Percentiles rank a stretch among this genome's conserved stretches.
Conservation (phyloP, 2,113 vertebrate species). For the Illadopsis cleaveri region DNA sequence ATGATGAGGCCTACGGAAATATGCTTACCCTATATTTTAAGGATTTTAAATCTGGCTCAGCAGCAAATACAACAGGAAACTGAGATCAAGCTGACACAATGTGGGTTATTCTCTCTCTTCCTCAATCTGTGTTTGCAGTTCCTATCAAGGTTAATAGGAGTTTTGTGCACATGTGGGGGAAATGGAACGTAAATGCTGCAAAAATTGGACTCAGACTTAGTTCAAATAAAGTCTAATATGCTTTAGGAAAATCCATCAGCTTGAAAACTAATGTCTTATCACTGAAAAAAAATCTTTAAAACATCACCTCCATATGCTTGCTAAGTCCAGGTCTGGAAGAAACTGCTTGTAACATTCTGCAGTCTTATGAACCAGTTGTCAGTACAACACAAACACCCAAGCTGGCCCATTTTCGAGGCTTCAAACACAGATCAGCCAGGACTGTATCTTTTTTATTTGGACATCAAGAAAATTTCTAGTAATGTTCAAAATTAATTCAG, state of each 20-base stretch:
- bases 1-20: conserved; percentile 24
- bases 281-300: conserved; percentile 2
- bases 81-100: conserved; percentile 38
- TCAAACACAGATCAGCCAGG: not conserved
- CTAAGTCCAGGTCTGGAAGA: not conserved
- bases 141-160: conserved; percentile 30
- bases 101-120: conserved; percentile 45
- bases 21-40: conserved; percentile 33
- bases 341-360: not conserved
- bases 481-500: not conserved
- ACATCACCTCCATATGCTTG: conserved; percentile 4
- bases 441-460: not conserved
- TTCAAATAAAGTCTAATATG: conserved; percentile 38
- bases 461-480: not conserved
- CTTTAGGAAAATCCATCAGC: conserved; percentile 28
- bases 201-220: conserved; percentile 39
- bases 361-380: not conserved
- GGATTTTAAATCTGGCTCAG: conserved; percentile 41
- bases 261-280: conserved; percentile 41
- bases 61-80: conserved; percentile 42
- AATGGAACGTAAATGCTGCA: conserved; percentile 18
- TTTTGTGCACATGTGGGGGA: conserved; percentile 20
- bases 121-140: conserved; percentile 37
- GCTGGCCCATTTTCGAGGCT: not conserved
- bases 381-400: not conserved